These are phyloP conservation scores for Cephalopholis sonnerati DNA, from an alignment of 2,113 vertebrate genomes.

Conservation along the genomic window DNA sequence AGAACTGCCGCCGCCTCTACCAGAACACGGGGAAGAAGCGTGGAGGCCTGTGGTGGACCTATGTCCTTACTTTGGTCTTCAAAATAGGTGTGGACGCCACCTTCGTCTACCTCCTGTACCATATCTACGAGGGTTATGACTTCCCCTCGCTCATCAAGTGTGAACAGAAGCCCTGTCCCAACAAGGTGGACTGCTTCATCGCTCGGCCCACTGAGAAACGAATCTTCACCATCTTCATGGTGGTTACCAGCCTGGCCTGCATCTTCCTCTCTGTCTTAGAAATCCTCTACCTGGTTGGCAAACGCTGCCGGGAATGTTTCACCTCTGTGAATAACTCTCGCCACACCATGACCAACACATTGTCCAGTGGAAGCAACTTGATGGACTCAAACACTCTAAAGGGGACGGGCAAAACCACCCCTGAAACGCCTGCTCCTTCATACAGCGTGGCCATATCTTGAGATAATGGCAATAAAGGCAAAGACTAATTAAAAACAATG, in stretches of 20 bases:
- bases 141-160: slow-evolving; percentile 93
- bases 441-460: slow-evolving; percentile 57
- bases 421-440: slow-evolving; percentile 58
- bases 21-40: slow-evolving; percentile 91
- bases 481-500: slow-evolving; percentile 9
- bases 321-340: background rate
- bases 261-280: slow-evolving; percentile 90
- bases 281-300: slow-evolving; percentile 90
- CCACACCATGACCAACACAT: slow-evolving; percentile 41
- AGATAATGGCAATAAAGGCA: background rate
- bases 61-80: slow-evolving; percentile 91
- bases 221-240: slow-evolving; percentile 98
- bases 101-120: slow-evolving; percentile 91
- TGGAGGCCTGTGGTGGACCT: slow-evolving; percentile 97
- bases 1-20: slow-evolving; percentile 79
- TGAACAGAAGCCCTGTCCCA: slow-evolving; percentile 88
- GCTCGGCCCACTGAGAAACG: slow-evolving; percentile 93
- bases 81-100: slow-evolving; percentile 88
- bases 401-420: slow-evolving; percentile 17
- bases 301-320: slow-evolving; percentile 84
- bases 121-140: slow-evolving; percentile 89
- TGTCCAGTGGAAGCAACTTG: slow-evolving; percentile 62
- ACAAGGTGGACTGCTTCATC: slow-evolving; percentile 96
- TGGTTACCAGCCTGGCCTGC: slow-evolving; percentile 88
- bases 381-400: slow-evolving; percentile 54